phyloP scores from a whole-genome alignment of 2,113 vertebrate species.

The Cryptotis parvus region DNA sequence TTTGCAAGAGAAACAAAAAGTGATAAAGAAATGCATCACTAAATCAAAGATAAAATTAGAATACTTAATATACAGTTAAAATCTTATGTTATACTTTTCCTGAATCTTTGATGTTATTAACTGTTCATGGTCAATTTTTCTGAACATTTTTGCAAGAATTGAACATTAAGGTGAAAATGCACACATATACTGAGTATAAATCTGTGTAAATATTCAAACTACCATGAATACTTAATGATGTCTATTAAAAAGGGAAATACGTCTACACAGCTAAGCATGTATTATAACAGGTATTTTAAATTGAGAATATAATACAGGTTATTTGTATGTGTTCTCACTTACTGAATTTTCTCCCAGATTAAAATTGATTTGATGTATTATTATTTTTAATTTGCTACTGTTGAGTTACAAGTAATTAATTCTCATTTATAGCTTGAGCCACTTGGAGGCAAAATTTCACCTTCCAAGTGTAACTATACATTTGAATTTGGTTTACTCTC shows the following conservation, averaged over 20 bases:
- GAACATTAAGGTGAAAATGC: conserved; percentile 60
- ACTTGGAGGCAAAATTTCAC: conserved; percentile 72
- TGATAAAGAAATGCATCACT: conserved; percentile 34
- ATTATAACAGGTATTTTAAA: conserved; percentile 46
- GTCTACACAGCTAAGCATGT: conserved; percentile 24
- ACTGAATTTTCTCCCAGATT: conserved; percentile 77
- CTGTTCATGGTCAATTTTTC: conserved; percentile 68
- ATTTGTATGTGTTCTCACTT: conserved; percentile 71
- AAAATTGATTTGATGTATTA: conserved; percentile 64
- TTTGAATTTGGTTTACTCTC: conserved; percentile 44
- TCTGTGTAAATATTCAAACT: conserved; percentile 42
- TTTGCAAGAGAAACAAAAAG: conserved; percentile 56
- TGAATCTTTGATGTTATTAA: conserved; percentile 19
- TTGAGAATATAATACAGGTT: conserved; percentile 70
- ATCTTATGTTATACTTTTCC: conserved; percentile 49
- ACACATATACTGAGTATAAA: conserved; percentile 62
- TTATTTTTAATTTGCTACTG: conserved; percentile 79
- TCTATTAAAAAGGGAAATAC: conserved; percentile 50
- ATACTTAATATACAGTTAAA: conserved; percentile 50
- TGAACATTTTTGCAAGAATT: conserved; percentile 59
- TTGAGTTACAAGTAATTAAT: conserved; percentile 81
- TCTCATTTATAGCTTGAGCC: conserved; percentile 74
- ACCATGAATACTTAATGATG: not conserved
- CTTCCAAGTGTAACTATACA: conserved; percentile 59
- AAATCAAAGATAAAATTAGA: conserved; percentile 46